Evolutionary conservation across 2,797 vertebrate genomes (phyloP), one percentile per base, ranked within the genome.

Genomic region (Etheostoma perlongum): DNA sequence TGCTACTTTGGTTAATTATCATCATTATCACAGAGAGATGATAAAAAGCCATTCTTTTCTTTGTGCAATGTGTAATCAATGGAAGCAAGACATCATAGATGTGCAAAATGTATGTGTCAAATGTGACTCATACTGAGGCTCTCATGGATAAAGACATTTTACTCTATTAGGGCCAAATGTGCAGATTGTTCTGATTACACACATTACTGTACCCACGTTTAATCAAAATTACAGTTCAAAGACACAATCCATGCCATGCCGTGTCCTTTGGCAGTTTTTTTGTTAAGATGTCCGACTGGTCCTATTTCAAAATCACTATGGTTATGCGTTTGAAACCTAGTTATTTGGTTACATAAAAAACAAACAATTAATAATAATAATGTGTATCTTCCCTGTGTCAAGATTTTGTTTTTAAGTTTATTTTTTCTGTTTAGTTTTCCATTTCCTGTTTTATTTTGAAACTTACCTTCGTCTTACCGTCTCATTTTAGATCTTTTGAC

Each of bases 1-100:
- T 84, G 85, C 85, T 87, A 80, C 70, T 88, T 83, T 81, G 66
- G 68, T 70, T 87, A 86, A 90, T 91, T 78, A 92, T 85, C 77
- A 80, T 89, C 67, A 88, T 89, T 89, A 85, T 85, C 79, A 82
- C 75, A 68, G 67, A 33, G 64, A 82, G 55, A 84, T 46, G 73
- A 84, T 84, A 80, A 85, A 74, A 78, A 52, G 19, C 57, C 25
- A 61, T 85, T 85, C 4, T 82, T 78, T 74, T 63, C 58, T 60
- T 65, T 80, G 59, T 72, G 59, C 64, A 52, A 88, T 73, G 40
- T 76, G 53, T 73, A 78, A 88, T 83, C 78, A 82, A 57, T 80
- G 67, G 62, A 62, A 75, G 52, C 62, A 74, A 78, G 81, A 67
- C 67, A 27, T 55, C 60, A 86, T 80, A 36, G 33, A 44, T 52